Evolutionary conservation across 2,113 vertebrate species (phyloP).

Genomic region (Micronycteris hirsuta): DNA sequence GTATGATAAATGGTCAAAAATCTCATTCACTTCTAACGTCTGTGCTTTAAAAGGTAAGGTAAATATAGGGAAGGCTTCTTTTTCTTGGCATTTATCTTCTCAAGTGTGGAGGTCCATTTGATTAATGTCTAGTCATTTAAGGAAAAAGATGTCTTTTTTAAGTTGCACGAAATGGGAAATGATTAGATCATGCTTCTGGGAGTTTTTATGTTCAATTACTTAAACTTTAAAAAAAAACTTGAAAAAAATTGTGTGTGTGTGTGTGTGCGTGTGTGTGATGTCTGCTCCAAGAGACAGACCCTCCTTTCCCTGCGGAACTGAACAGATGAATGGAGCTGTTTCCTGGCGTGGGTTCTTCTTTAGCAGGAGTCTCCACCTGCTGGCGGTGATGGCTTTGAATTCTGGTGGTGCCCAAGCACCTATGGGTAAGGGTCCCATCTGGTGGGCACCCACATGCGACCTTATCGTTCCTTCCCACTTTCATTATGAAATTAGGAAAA

Average conservation of each 20-base stretch:
- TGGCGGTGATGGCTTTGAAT: not conserved
- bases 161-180: constrained; percentile 71
- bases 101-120: constrained; percentile 67
- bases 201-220: constrained; percentile 67
- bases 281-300: not conserved
- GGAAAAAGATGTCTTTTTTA: constrained; percentile 65
- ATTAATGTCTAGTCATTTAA: constrained; percentile 77
- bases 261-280: not conserved
- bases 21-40: constrained; percentile 73
- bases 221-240: constrained; percentile 10
- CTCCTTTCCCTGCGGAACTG: not conserved
- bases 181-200: constrained; percentile 69
- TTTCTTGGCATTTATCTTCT: constrained; percentile 73
- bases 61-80: constrained; percentile 75
- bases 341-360: not conserved
- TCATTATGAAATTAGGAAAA: not conserved
- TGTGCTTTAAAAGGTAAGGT: constrained; percentile 75
- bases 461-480: not conserved
- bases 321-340: not conserved
- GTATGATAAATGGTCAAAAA: constrained; percentile 77
- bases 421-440: not conserved
- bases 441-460: not conserved
- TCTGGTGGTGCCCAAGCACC: not conserved
- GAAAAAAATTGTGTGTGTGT: not conserved
- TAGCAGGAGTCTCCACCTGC: constrained; percentile 14